phyloP scores from a whole-genome alignment of 2,797 vertebrate genomes.

The Galaxias olidus region DNA sequence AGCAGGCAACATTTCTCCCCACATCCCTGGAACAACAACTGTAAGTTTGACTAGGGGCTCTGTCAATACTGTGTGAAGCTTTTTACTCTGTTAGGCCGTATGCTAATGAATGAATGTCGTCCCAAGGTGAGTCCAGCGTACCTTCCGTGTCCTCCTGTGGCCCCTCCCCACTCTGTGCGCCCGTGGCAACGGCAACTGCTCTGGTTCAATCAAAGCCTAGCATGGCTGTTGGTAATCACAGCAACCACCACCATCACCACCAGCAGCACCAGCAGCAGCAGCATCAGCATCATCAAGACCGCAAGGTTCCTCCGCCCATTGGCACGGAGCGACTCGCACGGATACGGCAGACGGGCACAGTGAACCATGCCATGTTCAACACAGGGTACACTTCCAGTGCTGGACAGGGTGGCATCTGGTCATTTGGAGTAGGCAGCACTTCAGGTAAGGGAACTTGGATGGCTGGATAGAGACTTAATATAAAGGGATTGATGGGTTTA shows the following conservation, averaged over 20 bases:
- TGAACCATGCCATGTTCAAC: slow-evolving; percentile 79
- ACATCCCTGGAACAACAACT: slow-evolving; percentile 81
- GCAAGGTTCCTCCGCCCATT: slow-evolving; percentile 87
- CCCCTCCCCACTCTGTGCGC: slow-evolving; percentile 83
- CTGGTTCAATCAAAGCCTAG: slow-evolving; percentile 81
- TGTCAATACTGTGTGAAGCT: no score
- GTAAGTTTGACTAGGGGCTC: no score
- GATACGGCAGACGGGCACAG: slow-evolving; percentile 84
- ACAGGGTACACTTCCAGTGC: slow-evolving; percentile 84
- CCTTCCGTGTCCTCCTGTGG: slow-evolving; percentile 85
- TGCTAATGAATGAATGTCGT: no score
- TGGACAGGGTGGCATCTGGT: slow-evolving; percentile 89
- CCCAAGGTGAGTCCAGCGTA: slow-evolving; percentile 84
- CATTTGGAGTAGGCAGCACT: slow-evolving; percentile 84
- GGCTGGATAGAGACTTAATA: background rate
- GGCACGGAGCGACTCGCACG: slow-evolving; percentile 85
- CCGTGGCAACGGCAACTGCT: slow-evolving; percentile 74
- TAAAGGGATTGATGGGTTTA: background rate
- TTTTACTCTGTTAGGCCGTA: no score
- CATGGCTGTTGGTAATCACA: slow-evolving; percentile 23
- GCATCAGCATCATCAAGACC: slow-evolving; percentile 67
- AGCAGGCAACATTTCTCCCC: slow-evolving; percentile 92
- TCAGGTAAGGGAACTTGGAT: slow-evolving; percentile 70
- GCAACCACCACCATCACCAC: no score
- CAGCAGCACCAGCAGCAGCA: no score